Evolutionary conservation across 1,140 invertebrate genomes (phyloP).

Genomic region (Sarcophaga peregrina): DNA sequence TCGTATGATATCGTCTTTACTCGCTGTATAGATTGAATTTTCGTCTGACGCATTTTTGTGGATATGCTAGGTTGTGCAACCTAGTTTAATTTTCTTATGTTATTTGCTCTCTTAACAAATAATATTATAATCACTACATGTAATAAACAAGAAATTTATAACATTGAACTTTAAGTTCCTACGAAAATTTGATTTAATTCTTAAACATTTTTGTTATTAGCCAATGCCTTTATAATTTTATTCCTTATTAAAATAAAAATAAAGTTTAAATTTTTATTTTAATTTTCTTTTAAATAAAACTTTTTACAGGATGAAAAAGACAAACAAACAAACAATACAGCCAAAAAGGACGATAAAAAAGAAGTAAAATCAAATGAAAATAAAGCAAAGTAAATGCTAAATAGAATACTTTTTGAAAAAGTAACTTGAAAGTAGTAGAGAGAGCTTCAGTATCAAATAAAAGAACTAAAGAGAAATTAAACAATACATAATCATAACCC

Average conservation of each 20-base stretch:
- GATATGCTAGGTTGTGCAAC: too few species aligned
- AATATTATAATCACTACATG: too few species aligned
- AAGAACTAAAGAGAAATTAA: not conserved
- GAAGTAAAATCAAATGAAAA: slow-evolving; percentile 52
- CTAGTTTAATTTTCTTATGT: too few species aligned
- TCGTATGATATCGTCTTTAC: too few species aligned
- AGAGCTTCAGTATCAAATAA: slow-evolving; percentile 37
- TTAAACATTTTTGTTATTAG: not conserved
- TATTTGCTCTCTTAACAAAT: too few species aligned
- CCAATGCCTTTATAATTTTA: not conserved
- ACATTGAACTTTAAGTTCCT: too few species aligned
- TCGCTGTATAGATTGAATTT: too few species aligned
- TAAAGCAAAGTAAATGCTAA: slow-evolving; percentile 44
- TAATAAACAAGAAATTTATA: too few species aligned
- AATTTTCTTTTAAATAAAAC: slow-evolving; percentile 52
- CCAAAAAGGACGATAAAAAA: slow-evolving; percentile 54
- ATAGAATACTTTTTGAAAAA: slow-evolving; percentile 12
- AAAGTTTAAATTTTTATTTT: slow-evolving; percentile 47
- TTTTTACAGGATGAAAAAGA: slow-evolving; percentile 64
- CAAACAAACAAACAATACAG: slow-evolving; percentile 59
- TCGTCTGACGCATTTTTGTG: too few species aligned
- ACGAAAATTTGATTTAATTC: too few species aligned
- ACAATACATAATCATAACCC: slow-evolving; percentile 22
- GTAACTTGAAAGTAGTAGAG: slow-evolving; percentile 24
- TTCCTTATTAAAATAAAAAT: not conserved